A percentile compares a stretch with the other conserved stretches of the same genome.
Conservation (phyloP, 1,140 invertebrate species). For the Brachionus paranguensis region DNA sequence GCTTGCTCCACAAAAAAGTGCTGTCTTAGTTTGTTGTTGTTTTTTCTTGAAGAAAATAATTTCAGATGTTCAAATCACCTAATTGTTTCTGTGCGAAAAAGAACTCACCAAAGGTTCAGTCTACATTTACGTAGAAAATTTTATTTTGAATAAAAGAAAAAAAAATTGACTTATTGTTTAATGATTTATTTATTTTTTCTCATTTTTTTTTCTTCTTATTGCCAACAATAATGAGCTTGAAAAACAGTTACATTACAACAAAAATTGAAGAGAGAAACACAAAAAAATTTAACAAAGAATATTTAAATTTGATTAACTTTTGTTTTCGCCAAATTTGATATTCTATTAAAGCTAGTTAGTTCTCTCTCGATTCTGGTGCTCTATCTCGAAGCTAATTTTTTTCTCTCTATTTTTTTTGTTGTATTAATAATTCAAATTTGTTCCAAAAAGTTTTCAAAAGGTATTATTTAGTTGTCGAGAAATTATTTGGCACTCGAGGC, state of each 20-base stretch:
- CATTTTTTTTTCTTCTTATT: neutral
- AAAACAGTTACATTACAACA: neutral
- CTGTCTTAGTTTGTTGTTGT: no score
- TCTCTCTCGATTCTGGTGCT: conserved; percentile 22
- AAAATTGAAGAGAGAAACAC: neutral
- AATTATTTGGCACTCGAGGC: neutral
- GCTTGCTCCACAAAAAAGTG: neutral
- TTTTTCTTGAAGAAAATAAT: no score
- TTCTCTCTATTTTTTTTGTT: neutral
- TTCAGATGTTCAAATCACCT: neutral
- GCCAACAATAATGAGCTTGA: neutral
- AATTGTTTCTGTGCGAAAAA: neutral
- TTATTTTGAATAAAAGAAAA: neutral
- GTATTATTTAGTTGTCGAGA: neutral
- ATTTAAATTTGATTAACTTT: conserved; percentile 26
- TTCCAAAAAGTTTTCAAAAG: neutral
- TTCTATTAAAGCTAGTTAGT: neutral
- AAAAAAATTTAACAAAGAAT: neutral
- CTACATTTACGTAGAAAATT: neutral
- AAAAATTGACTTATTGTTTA: neutral
- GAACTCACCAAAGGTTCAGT: neutral
- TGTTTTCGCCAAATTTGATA: neutral
- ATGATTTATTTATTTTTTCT: neutral
- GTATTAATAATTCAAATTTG: neutral
- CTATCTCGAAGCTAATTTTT: neutral